A percentile compares a stretch with the other conserved stretches of the same genome.
These are phyloP conservation scores for Phenganax stokvisi DNA, from an alignment of 92 coral and sea anemone species.

Conservation along the genomic window DNA sequence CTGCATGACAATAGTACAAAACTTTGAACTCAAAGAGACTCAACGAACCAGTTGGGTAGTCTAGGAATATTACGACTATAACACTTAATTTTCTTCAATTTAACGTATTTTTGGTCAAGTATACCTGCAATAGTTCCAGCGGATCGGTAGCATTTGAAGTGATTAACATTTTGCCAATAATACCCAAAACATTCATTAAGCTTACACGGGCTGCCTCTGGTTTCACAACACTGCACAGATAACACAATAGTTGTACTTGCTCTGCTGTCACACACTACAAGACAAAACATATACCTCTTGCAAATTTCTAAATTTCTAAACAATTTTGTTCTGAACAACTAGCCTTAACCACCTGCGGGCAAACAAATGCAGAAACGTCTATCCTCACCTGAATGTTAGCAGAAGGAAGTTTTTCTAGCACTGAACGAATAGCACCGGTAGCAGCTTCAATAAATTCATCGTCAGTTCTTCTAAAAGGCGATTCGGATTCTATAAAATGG, in stretches of 20 bases:
- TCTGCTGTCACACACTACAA: slow-evolving; percentile 76
- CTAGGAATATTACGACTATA: background rate
- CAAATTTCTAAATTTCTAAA: no score
- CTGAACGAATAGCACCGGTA: slow-evolving; percentile 77
- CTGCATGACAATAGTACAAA: no score
- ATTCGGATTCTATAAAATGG: slow-evolving; percentile 12
- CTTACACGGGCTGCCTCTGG: slow-evolving; percentile 85
- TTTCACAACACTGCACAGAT: slow-evolving; percentile 43
- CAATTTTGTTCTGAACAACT: background rate
- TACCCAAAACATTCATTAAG: slow-evolving; percentile 82
- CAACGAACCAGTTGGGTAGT: background rate
- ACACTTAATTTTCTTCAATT: background rate
- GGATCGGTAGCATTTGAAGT: slow-evolving; percentile 29
- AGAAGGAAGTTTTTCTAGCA: slow-evolving; percentile 71
- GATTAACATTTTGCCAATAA: slow-evolving; percentile 73
- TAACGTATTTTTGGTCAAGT: background rate
- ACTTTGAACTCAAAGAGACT: background rate
- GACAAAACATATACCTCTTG: background rate
- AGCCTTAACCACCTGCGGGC: background rate
- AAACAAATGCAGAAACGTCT: background rate
- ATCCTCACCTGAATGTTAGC: slow-evolving; percentile 57
- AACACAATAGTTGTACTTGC: slow-evolving; percentile 71
- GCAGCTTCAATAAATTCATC: slow-evolving; percentile 91
- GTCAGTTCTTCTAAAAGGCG: slow-evolving; percentile 35
- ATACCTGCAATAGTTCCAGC: slow-evolving; percentile 69